Evolutionary conservation across 2,888 invertebrate species (phyloP).

Genomic region (Leptinotarsa haldemani): DNA sequence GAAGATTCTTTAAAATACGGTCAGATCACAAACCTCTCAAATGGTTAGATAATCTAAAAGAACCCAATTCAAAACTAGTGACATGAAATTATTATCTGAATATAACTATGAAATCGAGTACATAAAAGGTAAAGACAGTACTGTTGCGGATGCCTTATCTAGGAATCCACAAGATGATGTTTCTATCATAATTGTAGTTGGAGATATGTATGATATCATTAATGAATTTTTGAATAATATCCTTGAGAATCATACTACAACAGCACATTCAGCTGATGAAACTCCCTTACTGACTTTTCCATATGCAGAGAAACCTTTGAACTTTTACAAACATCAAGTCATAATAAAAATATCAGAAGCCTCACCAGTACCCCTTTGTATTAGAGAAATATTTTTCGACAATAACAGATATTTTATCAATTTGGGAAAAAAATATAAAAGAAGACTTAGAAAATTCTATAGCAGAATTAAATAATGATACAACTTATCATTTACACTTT

Average conservation of each 20-base stretch:
- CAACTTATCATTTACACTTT: too few species aligned
- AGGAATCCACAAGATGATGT: constrained; percentile 8
- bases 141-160: constrained; percentile 22
- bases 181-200: constrained; percentile 16
- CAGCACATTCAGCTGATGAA: constrained; percentile 11
- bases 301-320: constrained; percentile 5
- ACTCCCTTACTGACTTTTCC: constrained; percentile 10
- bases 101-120: constrained; percentile 17
- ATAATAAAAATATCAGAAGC: constrained; percentile 8
- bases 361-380: too few species aligned
- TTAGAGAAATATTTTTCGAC: too few species aligned
- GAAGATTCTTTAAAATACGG: constrained; percentile 11
- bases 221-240: not conserved
- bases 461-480: too few species aligned
- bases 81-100: constrained; percentile 1
- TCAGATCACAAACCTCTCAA: constrained; percentile 19
- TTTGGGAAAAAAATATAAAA: too few species aligned
- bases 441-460: too few species aligned
- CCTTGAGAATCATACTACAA: constrained; percentile 11
- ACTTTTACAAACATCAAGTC: constrained; percentile 9
- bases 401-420: too few species aligned
- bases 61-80: constrained; percentile 21
- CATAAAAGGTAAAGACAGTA: constrained; percentile 17
- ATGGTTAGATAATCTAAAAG: constrained; percentile 21
- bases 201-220: constrained; percentile 11